Percentiles rank a stretch among this genome's conserved stretches.
Conservation (phyloP, 2,888 invertebrate genomes). For the Deilephila porcellus region DNA sequence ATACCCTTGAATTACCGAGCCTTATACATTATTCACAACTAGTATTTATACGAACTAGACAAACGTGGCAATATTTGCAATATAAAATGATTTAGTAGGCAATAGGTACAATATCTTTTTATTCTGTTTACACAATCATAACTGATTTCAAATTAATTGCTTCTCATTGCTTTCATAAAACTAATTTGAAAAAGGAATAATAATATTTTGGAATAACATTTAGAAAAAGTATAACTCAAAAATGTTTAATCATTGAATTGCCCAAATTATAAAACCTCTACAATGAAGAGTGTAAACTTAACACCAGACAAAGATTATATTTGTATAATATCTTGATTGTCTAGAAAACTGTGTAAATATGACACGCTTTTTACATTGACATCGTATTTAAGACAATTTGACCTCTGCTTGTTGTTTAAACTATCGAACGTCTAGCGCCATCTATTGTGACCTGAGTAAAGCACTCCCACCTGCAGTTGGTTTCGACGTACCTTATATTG, state of each 20-base stretch:
- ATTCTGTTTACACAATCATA: not conserved
- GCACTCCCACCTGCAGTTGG: not conserved
- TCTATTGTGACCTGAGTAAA: not conserved
- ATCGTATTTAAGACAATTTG: not conserved
- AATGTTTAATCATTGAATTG: too few relatives aligned
- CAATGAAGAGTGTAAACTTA: too few relatives aligned
- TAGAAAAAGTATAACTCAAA: too few relatives aligned
- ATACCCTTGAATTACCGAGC: constrained; percentile 23
- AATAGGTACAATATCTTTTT: not conserved
- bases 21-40: constrained; percentile 18
- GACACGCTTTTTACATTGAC: not conserved
- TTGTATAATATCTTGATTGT: not conserved
- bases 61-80: not conserved
- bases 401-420: not conserved
- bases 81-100: not conserved
- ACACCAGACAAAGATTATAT: not conserved
- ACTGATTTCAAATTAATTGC: not conserved
- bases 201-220: too few relatives aligned
- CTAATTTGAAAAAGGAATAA: too few relatives aligned
- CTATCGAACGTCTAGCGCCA: constrained; percentile 5
- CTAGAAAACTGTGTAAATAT: not conserved
- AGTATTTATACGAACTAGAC: constrained; percentile 22
- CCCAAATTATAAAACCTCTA: too few relatives aligned
- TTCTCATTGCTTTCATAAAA: not conserved
- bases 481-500: constrained; percentile 63